Base-by-base conservation (phyloP, 2,113 vertebrate genomes). In the Speoplatyrhinus poulsoni region DNA sequence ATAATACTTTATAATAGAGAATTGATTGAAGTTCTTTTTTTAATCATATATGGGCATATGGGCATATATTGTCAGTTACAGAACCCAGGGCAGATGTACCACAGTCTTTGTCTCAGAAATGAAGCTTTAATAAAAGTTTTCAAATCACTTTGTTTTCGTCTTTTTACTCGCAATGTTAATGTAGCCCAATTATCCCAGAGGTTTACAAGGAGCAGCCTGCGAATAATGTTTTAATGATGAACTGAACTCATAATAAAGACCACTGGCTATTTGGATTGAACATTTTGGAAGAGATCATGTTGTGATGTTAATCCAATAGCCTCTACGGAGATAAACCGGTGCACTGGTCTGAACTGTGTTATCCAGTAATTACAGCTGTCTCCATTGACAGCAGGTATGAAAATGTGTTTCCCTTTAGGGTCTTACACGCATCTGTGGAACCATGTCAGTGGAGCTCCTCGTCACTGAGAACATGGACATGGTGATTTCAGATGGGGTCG, bases 111-210 rank as follows among this genome's bases (percentile, higher is more conserved):
- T 26, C 66, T 77, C 69, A 56, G 68, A 85, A 87, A 46, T 75
- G 33, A 48, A 77, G 80, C 78, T 61, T 53, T 69, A 82, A 90
- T 82, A 77, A 77, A 82, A 81, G 67, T 80, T 85, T 85, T 75
- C 81, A 71, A 76, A 83, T 83, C 79, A 81, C 78, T 87, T 47
- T 33, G 79, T 82, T 68, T 59, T 59, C 57, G 1, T 19, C 12
- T 32, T 59, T 32, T 7, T 80, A 76, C 76, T 76, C 58, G 64
- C 63, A 66, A 75, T 81, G 77, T 81, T 87, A 84, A 69, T 68
- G 79, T 81, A 75, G 76, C 76, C 82, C 83, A 85, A 85, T 90
- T 87, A 88, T 75, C 69, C 72, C 8, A 9, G n/a, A 77, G 49
- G 68, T 78, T 76, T 69, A 77, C 53, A 46, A 74, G 57, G 26